A percentile compares a stretch with the other conserved stretches of the same genome.
Conservation (phyloP, 2,113 vertebrate genomes). For the Peucedramus taeniatus region DNA sequence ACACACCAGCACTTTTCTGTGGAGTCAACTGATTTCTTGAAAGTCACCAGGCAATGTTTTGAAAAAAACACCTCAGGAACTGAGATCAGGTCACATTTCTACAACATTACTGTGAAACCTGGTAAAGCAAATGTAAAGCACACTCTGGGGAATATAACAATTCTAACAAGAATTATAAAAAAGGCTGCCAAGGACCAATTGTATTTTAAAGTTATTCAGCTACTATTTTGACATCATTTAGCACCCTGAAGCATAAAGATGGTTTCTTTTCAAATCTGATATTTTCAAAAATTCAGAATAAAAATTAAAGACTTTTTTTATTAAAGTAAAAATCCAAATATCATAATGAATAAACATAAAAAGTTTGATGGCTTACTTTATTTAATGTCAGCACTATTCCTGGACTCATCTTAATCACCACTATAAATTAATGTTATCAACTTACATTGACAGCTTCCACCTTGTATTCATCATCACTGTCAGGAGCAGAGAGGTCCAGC, state of each 20-base stretch:
- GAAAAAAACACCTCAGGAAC: slow-evolving; percentile 19
- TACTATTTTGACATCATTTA: not conserved
- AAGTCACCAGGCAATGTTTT: slow-evolving; percentile 29
- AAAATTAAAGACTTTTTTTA: not conserved
- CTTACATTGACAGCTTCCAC: slow-evolving; percentile 87
- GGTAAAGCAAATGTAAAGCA: not conserved
- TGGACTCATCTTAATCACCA: not conserved
- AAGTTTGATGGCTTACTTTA: not conserved
- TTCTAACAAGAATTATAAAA: not conserved
- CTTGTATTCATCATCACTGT: slow-evolving; percentile 85
- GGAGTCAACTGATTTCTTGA: slow-evolving; percentile 51
- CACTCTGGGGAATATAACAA: not conserved
- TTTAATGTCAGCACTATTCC: not conserved
- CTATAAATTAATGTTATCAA: not conserved
- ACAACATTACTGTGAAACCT: not conserved
- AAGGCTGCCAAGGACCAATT: not conserved
- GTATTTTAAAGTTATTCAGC: not conserved
- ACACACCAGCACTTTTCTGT: slow-evolving; percentile 30
- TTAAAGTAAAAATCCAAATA: not conserved
- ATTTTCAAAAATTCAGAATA: not conserved
- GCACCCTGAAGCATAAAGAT: not conserved
- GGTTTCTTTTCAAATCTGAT: not conserved
- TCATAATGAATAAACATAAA: not conserved
- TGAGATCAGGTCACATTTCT: slow-evolving; percentile 41
- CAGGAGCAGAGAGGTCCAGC: slow-evolving; percentile 82